Evolutionary conservation across 2,797 vertebrate genomes (phyloP).

Genomic region (Mormyrus hasselquistii): DNA sequence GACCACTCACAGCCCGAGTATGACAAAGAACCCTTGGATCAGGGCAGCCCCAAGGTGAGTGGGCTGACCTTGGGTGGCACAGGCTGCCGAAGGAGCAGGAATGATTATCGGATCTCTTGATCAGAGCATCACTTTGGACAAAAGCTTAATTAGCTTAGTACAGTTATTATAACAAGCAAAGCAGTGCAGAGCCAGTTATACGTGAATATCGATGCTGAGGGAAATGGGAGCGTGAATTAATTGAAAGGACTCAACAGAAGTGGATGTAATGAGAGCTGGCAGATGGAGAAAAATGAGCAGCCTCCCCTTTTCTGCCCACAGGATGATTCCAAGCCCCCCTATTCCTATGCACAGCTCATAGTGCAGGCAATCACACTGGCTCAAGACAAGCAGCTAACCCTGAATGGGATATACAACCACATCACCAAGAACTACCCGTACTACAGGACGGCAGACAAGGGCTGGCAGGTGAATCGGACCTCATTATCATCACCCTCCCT

Average conservation of each 20-base stretch:
- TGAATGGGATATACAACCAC: conserved; percentile 95
- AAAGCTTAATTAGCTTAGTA: neutral
- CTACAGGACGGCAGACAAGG: conserved; percentile 95
- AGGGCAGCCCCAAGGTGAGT: conserved; percentile 93
- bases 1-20: conserved; percentile 89
- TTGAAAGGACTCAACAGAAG: neutral
- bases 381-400: conserved; percentile 90
- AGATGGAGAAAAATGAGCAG: neutral
- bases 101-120: neutral
- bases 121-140: neutral
- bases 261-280: neutral
- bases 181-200: neutral
- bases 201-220: neutral
- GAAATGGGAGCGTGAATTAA: neutral
- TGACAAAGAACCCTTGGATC: conserved; percentile 89
- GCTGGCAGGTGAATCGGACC: conserved; percentile 81
- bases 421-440: conserved; percentile 97
- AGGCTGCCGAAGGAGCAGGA: neutral
- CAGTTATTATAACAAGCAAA: neutral
- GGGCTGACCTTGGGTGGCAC: neutral
- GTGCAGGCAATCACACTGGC: conserved; percentile 94
- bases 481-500: neutral
- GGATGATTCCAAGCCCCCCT: conserved; percentile 95
- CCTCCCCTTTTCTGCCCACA: conserved; percentile 36
- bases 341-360: conserved; percentile 95